Evolutionary conservation across 2,113 vertebrate species (phyloP).

Genomic region (Typhlomys cinereus): DNA sequence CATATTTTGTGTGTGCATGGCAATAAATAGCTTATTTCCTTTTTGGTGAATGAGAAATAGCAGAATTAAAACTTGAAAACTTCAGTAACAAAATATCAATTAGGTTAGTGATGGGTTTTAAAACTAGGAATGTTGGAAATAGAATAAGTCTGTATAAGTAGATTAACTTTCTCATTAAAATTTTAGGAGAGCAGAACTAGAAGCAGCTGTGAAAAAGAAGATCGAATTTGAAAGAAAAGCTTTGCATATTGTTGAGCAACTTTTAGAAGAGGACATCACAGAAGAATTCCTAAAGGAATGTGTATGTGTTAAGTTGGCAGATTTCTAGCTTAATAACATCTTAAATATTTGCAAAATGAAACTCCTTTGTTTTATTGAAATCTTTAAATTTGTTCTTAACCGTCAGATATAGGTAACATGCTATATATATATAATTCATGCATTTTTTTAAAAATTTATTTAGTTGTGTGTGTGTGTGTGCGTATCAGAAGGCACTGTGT

Average conservation of each 20-base stretch:
- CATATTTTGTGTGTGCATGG: not conserved
- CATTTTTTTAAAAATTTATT: too few species aligned
- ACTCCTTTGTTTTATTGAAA: slow-evolving; percentile 3
- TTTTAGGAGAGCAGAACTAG: slow-evolving; percentile 90
- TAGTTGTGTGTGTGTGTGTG: too few species aligned
- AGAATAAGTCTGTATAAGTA: slow-evolving; percentile 2
- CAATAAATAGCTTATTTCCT: not conserved
- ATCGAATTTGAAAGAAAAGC: slow-evolving; percentile 92
- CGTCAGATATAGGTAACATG: not conserved
- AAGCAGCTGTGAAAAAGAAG: slow-evolving; percentile 88
- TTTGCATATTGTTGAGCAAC: slow-evolving; percentile 90
- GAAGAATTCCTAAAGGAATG: slow-evolving; percentile 92
- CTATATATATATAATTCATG: not conserved
- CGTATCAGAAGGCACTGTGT: too few species aligned
- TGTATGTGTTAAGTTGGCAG: slow-evolving; percentile 85
- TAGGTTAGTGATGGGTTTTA: slow-evolving; percentile 31
- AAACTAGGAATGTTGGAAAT: not conserved
- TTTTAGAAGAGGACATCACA: slow-evolving; percentile 91
- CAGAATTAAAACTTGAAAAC: not conserved
- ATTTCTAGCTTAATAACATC: not conserved
- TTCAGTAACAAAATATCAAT: not conserved
- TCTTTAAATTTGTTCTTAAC: slow-evolving; percentile 37
- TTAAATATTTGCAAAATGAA: slow-evolving; percentile 8
- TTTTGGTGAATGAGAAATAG: slow-evolving; percentile 30
- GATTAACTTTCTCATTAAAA: slow-evolving; percentile 26